Evolutionary conservation across 92 coral and sea anemone genomes (phyloP).

Genomic region (Porites lobata): DNA sequence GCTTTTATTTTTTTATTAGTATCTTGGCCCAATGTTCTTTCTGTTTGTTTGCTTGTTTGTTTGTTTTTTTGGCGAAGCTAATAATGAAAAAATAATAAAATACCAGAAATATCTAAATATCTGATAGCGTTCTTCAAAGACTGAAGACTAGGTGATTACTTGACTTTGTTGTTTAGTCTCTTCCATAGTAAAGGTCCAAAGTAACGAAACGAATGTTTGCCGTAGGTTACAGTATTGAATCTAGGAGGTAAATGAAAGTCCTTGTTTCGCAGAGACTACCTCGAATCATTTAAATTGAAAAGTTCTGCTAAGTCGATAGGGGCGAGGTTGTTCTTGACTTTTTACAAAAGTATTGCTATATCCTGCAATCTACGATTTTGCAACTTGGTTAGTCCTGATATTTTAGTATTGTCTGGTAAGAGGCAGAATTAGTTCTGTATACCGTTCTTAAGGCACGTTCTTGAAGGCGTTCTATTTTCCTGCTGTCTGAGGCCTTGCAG

Average conservation of each 20-base stretch:
- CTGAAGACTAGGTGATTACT: slow-evolving; percentile 1
- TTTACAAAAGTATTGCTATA: background rate
- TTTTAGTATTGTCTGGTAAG: background rate
- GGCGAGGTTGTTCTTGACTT: background rate
- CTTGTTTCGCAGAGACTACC: background rate
- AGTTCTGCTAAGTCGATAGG: background rate
- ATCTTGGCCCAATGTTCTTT: too few relatives aligned
- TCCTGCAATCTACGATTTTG: background rate
- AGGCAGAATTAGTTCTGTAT: background rate
- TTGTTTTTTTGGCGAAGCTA: too few relatives aligned
- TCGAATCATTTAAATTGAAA: background rate
- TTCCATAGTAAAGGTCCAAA: slow-evolving; percentile 2
- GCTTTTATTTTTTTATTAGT: too few relatives aligned
- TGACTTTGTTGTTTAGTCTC: background rate
- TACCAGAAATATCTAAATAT: background rate
- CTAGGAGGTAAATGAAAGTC: background rate
- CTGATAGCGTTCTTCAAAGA: background rate
- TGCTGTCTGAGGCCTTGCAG: background rate
- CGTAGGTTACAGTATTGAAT: background rate
- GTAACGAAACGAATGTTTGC: background rate
- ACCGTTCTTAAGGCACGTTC: background rate
- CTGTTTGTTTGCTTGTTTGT: too few relatives aligned
- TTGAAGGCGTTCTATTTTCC: background rate
- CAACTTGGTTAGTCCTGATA: background rate
- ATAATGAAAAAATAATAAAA: too few relatives aligned